Evolutionary conservation across 2,113 vertebrate species (phyloP).

Genomic region (Acanthisitta chloris): DNA sequence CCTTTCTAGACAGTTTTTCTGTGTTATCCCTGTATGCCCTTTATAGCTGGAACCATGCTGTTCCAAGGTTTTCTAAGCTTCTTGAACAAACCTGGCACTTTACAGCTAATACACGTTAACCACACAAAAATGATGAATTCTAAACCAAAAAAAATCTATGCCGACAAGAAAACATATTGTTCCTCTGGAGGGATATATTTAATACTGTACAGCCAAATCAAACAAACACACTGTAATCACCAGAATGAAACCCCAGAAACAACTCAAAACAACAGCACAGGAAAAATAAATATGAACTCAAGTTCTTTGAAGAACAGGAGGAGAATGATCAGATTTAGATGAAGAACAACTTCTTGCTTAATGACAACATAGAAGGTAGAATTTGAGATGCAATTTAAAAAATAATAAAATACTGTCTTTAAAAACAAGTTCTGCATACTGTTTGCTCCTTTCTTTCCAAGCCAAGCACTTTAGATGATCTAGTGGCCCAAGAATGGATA

Average conservation of each 20-base stretch:
- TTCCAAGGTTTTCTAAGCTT: neutral
- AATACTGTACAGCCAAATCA: slow-evolving; percentile 41
- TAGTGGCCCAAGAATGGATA: neutral
- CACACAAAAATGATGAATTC: neutral
- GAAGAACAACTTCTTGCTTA: slow-evolving; percentile 4
- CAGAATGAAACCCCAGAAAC: slow-evolving; percentile 45
- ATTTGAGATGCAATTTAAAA: neutral
- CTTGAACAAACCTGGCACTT: slow-evolving; percentile 11
- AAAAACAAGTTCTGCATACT: neutral
- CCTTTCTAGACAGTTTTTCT: neutral
- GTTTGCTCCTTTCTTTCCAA: neutral
- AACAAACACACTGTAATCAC: slow-evolving; percentile 55
- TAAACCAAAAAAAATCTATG: neutral
- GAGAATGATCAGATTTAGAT: neutral
- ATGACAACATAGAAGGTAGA: neutral
- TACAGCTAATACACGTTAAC: neutral
- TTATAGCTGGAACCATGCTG: neutral
- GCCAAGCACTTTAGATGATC: neutral
- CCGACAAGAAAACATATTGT: slow-evolving; percentile 32
- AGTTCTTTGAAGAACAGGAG: slow-evolving; percentile 17
- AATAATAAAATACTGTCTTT: neutral
- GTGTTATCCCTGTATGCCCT: neutral
- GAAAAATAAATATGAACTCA: slow-evolving; percentile 57
- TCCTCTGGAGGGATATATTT: slow-evolving; percentile 34
- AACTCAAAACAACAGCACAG: slow-evolving; percentile 18